Conservation (phyloP, 30 jellyfish, hydroid and myxozoan genomes). For the Aurelia sp. region DNA sequence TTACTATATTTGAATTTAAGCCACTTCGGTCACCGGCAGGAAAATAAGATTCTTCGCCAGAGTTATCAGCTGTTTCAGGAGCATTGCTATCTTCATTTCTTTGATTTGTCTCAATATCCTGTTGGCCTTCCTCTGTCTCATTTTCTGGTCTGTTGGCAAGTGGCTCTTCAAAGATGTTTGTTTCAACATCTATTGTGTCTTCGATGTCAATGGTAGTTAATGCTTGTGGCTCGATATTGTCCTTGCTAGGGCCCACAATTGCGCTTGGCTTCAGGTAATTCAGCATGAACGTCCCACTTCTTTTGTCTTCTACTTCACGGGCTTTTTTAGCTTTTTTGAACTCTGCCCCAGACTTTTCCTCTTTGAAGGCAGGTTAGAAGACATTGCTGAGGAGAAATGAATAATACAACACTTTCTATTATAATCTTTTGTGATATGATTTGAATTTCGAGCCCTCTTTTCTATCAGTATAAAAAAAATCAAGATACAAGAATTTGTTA, state of each 20-base stretch:
- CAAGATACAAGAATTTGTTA: no score
- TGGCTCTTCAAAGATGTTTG: constrained; percentile 29
- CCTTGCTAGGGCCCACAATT: constrained; percentile 47
- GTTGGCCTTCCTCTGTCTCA: constrained; percentile 52
- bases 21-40: constrained; percentile 48
- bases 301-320: constrained; percentile 47
- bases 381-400: constrained; percentile 48
- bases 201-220: constrained; percentile 5
- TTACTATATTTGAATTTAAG: constrained; percentile 36
- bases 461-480: no score
- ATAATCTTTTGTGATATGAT: neutral
- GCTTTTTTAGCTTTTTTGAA: constrained; percentile 38
- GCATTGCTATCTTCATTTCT: constrained; percentile 39
- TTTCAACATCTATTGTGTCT: constrained; percentile 32
- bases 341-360: constrained; percentile 55
- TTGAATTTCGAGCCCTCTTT: no score
- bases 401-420: constrained; percentile 13
- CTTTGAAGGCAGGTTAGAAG: constrained; percentile 50
- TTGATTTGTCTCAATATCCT: constrained; percentile 51
- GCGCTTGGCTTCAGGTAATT: constrained; percentile 44
- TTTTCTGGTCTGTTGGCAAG: constrained; percentile 25
- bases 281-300: constrained; percentile 57
- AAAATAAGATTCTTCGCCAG: constrained; percentile 36
- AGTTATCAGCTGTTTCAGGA: constrained; percentile 43
- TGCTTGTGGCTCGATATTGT: constrained; percentile 43